A percentile compares a stretch with the other conserved stretches of the same genome.
phyloP scores from a whole-genome alignment of 2,797 vertebrate species.

The Vespertilio murinus region DNA sequence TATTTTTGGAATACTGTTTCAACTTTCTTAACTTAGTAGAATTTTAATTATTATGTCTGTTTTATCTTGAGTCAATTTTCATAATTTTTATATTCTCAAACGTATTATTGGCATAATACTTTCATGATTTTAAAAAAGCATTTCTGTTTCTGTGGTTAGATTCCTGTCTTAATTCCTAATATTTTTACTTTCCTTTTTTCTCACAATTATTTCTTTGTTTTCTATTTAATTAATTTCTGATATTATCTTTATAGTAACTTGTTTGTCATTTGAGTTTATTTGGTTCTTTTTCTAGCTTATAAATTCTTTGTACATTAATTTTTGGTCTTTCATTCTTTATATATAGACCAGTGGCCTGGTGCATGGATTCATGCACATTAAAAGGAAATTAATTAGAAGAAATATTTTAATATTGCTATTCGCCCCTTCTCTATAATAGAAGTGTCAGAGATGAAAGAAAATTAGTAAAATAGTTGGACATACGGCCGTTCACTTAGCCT shows the following conservation, averaged over 20 bases:
- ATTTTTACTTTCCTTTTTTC: conserved; percentile 2
- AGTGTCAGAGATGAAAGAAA: no score
- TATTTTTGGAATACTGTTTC: background rate
- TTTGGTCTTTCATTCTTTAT: background rate
- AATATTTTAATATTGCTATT: no score
- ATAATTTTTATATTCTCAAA: background rate
- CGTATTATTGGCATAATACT: background rate
- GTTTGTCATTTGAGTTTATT: background rate
- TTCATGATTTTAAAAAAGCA: conserved; percentile 3
- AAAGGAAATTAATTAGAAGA: no score
- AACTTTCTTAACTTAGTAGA: background rate
- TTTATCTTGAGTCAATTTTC: conserved; percentile 3
- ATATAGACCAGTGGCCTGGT: background rate
- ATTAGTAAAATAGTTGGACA: no score
- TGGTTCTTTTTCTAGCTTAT: background rate
- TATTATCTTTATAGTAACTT: background rate
- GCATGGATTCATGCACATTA: no score
- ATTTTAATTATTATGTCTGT: background rate
- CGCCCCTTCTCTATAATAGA: no score
- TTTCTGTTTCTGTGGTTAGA: background rate
- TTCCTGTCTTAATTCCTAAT: conserved; percentile 5
- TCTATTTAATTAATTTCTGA: conserved; percentile 5
- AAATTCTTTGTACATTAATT: background rate
- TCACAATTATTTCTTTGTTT: background rate
- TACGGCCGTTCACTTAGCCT: no score